Evolutionary conservation across 1,140 invertebrate species (phyloP), one percentile per base, ranked within the genome.

Genomic region (Cotesia chilonis): DNA sequence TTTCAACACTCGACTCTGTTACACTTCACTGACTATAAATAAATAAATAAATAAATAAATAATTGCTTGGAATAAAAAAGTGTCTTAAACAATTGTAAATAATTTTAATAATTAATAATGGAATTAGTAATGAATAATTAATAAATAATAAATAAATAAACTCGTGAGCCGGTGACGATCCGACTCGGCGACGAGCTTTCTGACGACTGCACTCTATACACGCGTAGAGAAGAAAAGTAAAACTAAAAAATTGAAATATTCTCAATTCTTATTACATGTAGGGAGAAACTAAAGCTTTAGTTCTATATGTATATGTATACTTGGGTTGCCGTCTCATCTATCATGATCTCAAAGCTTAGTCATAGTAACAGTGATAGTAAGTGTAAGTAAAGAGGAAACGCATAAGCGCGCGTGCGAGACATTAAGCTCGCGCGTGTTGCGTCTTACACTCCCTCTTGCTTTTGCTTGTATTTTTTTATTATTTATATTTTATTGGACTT

Each of bases 21-120:
- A 10, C 52, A 68, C 35, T 61, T 20, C 61, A 35, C 28, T 28
- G 28, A n/a, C 28, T 28, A 61, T 61, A 61, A 20, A 54, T 70
- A 72, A 65, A 75, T 71, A 71, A 77, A 74, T 77, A 77, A 75
- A 69, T 78, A 77, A 70, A 36, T 71, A 68, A 71, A 77, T 61
- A 63, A 73, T 75, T 69, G 41, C 41, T 47, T 47, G 41, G 6
- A 47, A 47, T 47, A 47, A 0, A 47, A 47, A 47, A 28, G 3
- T 17, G 1, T 28, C 28, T 28, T 28, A 28, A 28, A 28, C 28
- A 28, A 28, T 28, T 28, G 28, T 1, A 28, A 28, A 28, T 28
- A 28, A 2, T 28, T 2, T 28, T 28, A 28, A 28, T 28, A 28
- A 28, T 28, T 28, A 17, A 17, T 17, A 17, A 14, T n/a, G 10